Evolutionary conservation across 2,797 vertebrate species (phyloP), one percentile per base, ranked within the genome.

Genomic region (Salarias fasciatus): DNA sequence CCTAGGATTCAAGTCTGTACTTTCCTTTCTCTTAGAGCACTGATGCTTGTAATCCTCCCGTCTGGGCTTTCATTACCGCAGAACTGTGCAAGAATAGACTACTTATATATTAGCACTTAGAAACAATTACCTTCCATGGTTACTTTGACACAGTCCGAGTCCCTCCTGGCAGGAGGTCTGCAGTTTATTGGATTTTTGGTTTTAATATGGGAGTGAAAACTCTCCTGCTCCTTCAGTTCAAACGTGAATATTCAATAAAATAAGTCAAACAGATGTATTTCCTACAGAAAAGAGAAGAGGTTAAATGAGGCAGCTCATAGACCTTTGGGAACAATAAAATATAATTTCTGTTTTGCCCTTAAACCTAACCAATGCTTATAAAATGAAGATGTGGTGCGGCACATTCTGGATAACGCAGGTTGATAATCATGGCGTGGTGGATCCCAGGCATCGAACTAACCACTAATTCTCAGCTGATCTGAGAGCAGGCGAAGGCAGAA

Each of bases 391-490:
- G 50, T 15, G 35, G 55, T 7, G 33, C 33, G 11, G 45, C 47
- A 38, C 13, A 35, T 51, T 51, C 8, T 66, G 52, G 41, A 43
- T n/a, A 18, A 51, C 13, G n/a, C n/a, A 49, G 48, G 57, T 62
- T 49, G 46, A 63, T 89, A 75, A 83, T 80, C 51, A 84, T 38
- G 59, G 75, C 51, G 2, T 67, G 36, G 66, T 40, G 40, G 67
- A 45, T 69, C 53, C 63, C 44, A 7, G 60, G 31, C 14, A 24
- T 40, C 36, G 45, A 69, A 6, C 13, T 63, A 80, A 63, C 73
- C 74, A 63, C 60, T 85, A 67, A 86, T 83, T 80, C 68, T 45
- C 13, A 59, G 67, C 66, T 61, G 65, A 81, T 77, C 68, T 24
- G 2, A 24, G 18, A 2, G 18, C 18, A 24, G 18, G 45, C 75